phyloP scores from a whole-genome alignment of 2,113 vertebrate species.

The Isurus oxyrinchus region DNA sequence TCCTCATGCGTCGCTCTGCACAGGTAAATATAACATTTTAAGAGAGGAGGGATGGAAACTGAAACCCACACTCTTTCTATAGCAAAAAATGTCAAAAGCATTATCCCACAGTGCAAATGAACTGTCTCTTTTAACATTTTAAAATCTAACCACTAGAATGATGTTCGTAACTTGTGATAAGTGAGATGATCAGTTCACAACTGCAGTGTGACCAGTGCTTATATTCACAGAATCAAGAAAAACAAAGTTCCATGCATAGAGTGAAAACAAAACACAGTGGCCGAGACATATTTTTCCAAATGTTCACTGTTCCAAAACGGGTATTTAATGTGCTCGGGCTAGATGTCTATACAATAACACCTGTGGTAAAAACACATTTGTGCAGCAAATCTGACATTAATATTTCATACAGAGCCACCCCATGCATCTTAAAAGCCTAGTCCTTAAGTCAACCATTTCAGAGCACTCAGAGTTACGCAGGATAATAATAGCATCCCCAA shows the following conservation, averaged over 20 bases:
- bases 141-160: not conserved
- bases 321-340: not conserved
- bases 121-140: not conserved
- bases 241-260: not conserved
- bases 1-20: not conserved
- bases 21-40: not conserved
- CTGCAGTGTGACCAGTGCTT: not conserved
- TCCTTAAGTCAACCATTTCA: not conserved
- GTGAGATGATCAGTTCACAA: not conserved
- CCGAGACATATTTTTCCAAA: not conserved
- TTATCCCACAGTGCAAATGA: not conserved
- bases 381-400: not conserved
- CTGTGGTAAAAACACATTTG: not conserved
- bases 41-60: not conserved
- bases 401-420: not conserved
- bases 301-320: not conserved
- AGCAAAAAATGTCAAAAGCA: not conserved
- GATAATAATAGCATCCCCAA: not conserved
- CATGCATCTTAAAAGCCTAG: not conserved
- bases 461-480: not conserved
- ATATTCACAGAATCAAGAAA: not conserved
- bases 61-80: not conserved
- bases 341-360: not conserved
- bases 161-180: not conserved
- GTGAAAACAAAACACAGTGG: not conserved